Conservation (phyloP, 2,797 vertebrate species). For the Pipistrellus nathusii region DNA sequence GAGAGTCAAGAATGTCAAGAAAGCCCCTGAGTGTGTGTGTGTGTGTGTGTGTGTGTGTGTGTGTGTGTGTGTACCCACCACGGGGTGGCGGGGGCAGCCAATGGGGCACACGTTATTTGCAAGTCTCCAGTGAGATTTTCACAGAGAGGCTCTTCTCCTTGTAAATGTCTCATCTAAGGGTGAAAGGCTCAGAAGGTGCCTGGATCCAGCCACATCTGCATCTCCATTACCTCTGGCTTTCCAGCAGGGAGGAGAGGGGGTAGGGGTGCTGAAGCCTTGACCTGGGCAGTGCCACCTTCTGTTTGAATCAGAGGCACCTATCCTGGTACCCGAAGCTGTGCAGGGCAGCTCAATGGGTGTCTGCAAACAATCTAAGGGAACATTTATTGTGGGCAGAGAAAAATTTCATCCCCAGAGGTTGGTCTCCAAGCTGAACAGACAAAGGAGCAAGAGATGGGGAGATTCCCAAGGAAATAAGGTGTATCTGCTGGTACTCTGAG, state of each 20-base stretch:
- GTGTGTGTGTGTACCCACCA: rapidly evolving
- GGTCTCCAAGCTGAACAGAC: slow-evolving; percentile 2
- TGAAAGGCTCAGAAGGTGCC: background rate
- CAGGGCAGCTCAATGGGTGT: background rate
- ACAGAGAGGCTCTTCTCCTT: background rate
- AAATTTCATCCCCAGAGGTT: background rate
- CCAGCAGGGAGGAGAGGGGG: background rate
- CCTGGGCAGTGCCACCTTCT: background rate
- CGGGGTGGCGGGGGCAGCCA: rapidly evolving
- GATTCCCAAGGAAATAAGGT: slow-evolving; percentile 8
- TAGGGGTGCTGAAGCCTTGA: background rate
- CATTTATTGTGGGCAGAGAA: rapidly evolving
- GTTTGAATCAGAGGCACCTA: background rate
- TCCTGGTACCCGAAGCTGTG: background rate
- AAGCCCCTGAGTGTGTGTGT: background rate
- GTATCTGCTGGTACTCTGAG: slow-evolving; percentile 34
- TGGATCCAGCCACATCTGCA: background rate
- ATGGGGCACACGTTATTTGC: background rate
- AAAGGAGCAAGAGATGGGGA: background rate
- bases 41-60: background rate
- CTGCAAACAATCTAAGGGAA: background rate
- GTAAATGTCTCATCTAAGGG: background rate
- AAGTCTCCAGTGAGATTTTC: background rate
- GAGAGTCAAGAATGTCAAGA: background rate
- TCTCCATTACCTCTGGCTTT: background rate